A percentile compares a stretch with the other conserved stretches of the same genome.
phyloP scores from a whole-genome alignment of 2,888 invertebrate genomes.

The Maniola hyperantus region DNA sequence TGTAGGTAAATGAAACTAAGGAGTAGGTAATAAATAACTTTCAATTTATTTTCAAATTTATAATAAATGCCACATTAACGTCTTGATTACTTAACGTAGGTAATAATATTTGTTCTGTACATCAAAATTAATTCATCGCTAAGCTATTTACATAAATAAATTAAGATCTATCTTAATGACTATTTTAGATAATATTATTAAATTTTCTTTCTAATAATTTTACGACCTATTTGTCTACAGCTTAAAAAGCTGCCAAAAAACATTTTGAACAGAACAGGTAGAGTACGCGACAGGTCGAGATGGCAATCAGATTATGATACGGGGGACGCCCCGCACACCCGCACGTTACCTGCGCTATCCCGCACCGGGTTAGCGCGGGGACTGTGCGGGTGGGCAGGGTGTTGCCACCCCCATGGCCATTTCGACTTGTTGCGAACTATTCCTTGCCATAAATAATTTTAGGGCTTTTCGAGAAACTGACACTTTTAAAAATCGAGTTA shows the following conservation, averaged over 20 bases:
- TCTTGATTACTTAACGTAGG: conserved; percentile 29
- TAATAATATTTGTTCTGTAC: conserved; percentile 19
- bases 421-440: too few relatives aligned
- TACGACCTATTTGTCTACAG: neutral
- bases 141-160: conserved; percentile 14
- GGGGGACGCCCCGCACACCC: too few relatives aligned
- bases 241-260: neutral
- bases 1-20: conserved; percentile 22
- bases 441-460: too few relatives aligned
- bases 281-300: too few relatives aligned
- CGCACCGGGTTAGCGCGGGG: too few relatives aligned
- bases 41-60: conserved; percentile 2
- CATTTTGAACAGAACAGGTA: neutral
- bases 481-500: too few relatives aligned
- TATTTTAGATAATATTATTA: neutral
- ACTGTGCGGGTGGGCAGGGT: too few relatives aligned
- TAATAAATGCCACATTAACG: conserved; percentile 20
- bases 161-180: neutral
- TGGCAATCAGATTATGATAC: too few relatives aligned
- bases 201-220: too few relatives aligned
- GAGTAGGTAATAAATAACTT: conserved; percentile 14
- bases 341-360: too few relatives aligned
- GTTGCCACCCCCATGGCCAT: too few relatives aligned
- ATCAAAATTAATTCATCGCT: conserved; percentile 1
- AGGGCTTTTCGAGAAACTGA: neutral